These are phyloP conservation scores for Rhogogaster chlorosoma DNA, from an alignment of 2,888 invertebrate species.

Conservation along the genomic window DNA sequence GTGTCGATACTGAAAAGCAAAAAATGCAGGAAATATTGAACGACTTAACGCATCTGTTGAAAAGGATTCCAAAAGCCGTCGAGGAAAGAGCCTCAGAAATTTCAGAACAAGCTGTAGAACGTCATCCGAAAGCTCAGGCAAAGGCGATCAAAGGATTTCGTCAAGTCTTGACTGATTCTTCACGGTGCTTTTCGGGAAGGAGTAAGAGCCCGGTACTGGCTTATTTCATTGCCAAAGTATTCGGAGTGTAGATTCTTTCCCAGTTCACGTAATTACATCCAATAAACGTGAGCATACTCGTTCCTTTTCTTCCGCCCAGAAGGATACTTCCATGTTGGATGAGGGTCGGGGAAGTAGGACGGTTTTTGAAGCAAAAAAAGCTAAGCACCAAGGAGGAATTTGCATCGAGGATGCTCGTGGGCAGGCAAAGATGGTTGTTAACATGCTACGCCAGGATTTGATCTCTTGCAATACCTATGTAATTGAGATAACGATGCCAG, in stretches of 20 bases:
- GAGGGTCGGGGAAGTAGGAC: not conserved
- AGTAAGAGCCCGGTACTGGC: not conserved
- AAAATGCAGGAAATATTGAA: slow-evolving; percentile 26
- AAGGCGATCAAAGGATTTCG: slow-evolving; percentile 34
- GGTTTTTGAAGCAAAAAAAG: not conserved
- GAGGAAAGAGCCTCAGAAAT: slow-evolving; percentile 12
- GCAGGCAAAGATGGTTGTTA: slow-evolving; percentile 2
- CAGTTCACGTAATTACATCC: not conserved
- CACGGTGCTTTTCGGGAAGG: not conserved
- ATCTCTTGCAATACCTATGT: slow-evolving; percentile 15
- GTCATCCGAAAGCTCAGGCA: slow-evolving; percentile 15
- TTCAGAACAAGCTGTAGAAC: slow-evolving; percentile 1
- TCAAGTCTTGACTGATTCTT: not conserved
- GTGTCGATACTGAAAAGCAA: slow-evolving; percentile 18
- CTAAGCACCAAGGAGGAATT: not conserved
- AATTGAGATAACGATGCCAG: not conserved
- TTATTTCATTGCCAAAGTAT: not conserved
- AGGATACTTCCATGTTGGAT: not conserved
- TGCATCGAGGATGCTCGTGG: slow-evolving; percentile 29
- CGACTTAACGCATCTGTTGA: slow-evolving; percentile 27
- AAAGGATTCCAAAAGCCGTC: not conserved
- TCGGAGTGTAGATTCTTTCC: not conserved
- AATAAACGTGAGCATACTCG: not conserved
- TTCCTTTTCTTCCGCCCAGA: not conserved
- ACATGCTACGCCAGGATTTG: slow-evolving; percentile 26